phyloP scores from a whole-genome alignment of 2,888 invertebrate genomes.

The Zhuqinia jingwanae region DNA sequence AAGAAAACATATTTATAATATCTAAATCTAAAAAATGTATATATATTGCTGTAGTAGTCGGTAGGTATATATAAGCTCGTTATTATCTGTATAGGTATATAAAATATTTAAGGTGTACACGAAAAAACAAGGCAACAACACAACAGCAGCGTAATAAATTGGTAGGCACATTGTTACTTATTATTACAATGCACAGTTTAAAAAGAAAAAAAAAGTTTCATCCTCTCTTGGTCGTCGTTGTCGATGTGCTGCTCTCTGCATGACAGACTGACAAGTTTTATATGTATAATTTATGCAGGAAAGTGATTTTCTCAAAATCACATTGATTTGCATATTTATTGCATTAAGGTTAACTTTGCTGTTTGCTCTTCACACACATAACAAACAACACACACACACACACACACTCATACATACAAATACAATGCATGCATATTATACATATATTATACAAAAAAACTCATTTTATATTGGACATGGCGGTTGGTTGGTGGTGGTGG shows the following conservation, averaged over 20 bases:
- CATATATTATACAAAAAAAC: too few species aligned
- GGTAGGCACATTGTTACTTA: conserved; percentile 29
- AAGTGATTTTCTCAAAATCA: conserved; percentile 69
- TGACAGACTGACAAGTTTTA: conserved; percentile 68
- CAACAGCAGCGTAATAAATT: conserved; percentile 30
- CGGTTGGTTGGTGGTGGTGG: neutral
- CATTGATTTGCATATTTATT: conserved; percentile 68
- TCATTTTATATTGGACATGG: conserved; percentile 45
- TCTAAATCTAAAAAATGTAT: neutral
- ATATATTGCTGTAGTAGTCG: neutral
- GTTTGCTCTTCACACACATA: conserved; percentile 24
- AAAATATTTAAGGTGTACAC: conserved; percentile 30
- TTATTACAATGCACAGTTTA: conserved; percentile 8
- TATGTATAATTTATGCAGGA: conserved; percentile 69
- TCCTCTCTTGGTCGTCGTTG: too few species aligned
- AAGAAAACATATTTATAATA: neutral
- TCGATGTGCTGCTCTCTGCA: conserved; percentile 34
- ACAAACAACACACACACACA: conserved; percentile 28
- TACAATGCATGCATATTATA: too few species aligned
- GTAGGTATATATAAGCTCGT: neutral
- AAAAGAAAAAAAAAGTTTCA: neutral
- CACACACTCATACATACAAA: conserved; percentile 20
- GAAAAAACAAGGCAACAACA: too few species aligned
- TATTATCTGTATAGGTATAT: too few species aligned
- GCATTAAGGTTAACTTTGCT: conserved; percentile 60